Evolutionary conservation across 2,888 invertebrate species (phyloP), one percentile per base, ranked within the genome.

Genomic region (Euplagia quadripunctaria): DNA sequence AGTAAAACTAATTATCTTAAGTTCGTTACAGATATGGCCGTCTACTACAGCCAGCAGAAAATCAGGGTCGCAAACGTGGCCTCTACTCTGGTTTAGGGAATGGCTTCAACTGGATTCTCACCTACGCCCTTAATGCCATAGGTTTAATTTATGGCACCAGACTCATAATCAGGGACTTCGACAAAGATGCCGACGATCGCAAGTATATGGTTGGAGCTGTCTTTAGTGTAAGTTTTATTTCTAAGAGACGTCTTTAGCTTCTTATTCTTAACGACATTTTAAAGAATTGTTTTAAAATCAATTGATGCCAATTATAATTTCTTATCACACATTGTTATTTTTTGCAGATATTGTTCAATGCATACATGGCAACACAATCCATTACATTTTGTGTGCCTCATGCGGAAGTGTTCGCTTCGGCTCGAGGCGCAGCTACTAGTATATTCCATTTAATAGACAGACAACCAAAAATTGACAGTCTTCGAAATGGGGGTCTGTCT

Each of bases 91-190:
- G 97, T 0, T 92, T 98, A 0, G 97, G 97, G 0, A 97, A 96
- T 16, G 98, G 97, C 0, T 92, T 97, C 52, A 97, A 97, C 96
- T 98, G 98, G 98, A 96, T 98, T 41, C 96, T 98, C 55, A 97
- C 98, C 9, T 98, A 97, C 87, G 94, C 96, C 17, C 96, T 97
- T 77, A 98, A 97, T 86, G 97, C 98, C 2, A 92, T 98, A 31
- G 97, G 97, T 5, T 97, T 98, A 87, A 97, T 97, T 94, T 98
- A 98, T 88, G 98, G 98, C 0, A 97, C 97, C 0, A 93, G 96
- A 72, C 94, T 98, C 12, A 97, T 98, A 42, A 87, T 98, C 41
- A 94, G 96, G 0, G 97, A 97, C 85, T 96, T 97, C 12, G 92
- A 96, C 17, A 93, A 96, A 43, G 96, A 96, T 0, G 90, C 94